A percentile compares a stretch with the other conserved stretches of the same genome.
These are phyloP conservation scores for Hypotaenidia okinawae DNA, from an alignment of 2,797 vertebrate species.

Conservation along the genomic window DNA sequence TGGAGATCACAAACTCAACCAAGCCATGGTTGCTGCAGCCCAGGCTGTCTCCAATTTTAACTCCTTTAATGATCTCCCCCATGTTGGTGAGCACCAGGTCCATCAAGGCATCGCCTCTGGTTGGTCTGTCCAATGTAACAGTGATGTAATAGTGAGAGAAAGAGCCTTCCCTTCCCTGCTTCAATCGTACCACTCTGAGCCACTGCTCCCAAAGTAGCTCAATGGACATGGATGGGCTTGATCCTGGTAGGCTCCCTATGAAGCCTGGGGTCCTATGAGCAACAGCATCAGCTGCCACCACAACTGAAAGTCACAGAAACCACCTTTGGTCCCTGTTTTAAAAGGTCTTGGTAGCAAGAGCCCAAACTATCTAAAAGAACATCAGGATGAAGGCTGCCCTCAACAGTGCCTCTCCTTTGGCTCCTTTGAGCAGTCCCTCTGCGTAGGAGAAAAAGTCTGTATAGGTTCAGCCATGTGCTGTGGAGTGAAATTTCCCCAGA, in stretches of 20 bases:
- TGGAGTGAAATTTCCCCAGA: neutral
- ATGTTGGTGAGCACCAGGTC: too few species aligned
- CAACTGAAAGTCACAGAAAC: neutral
- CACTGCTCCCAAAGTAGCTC: neutral
- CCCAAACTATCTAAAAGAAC: neutral
- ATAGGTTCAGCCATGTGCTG: neutral
- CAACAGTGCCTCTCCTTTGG: neutral
- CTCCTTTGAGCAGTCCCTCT: neutral
- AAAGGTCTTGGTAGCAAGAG: neutral
- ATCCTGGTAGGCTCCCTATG: neutral
- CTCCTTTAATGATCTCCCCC: too few species aligned
- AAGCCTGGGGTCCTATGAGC: neutral
- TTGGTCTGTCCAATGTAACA: too few species aligned
- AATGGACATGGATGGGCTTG: neutral
- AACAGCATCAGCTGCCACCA: neutral
- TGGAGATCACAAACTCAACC: too few species aligned
- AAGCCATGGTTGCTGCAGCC: too few species aligned
- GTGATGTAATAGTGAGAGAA: neutral
- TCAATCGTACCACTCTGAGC: neutral
- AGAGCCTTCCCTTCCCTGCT: neutral
- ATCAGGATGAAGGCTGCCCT: neutral
- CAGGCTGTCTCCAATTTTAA: too few species aligned
- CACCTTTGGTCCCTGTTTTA: neutral
- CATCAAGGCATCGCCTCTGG: too few species aligned
- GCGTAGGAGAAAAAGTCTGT: neutral